Base-by-base conservation (phyloP, 2,888 invertebrate genomes). In the Linyphia triangularis region DNA sequence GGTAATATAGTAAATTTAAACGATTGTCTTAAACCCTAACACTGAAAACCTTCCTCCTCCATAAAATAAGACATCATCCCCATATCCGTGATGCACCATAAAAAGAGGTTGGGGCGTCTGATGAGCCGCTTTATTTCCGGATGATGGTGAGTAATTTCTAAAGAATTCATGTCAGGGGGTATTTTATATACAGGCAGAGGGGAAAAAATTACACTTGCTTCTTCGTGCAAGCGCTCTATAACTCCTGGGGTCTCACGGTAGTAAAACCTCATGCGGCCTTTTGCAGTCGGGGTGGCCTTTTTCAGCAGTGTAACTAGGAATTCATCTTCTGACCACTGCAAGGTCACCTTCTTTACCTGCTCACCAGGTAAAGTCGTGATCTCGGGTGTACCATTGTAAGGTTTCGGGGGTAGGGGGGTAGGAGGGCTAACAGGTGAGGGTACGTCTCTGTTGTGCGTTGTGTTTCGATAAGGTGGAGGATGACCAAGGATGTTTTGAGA, bases 311-410 rank as follows among this genome's bases (percentile, higher is more conserved):
- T 22, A 40, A 63, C 61, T 19, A 33, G 26, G 57, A 81, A 33
- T 79, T 43, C 61, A 59, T 78, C 67, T 28, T 65, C 51, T 73
- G 83, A 73, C 84, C 75, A 65, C 51, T 51, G 24, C 63, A 75
- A 84, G 84, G 84, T 84, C 84, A 84, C 83, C 81, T 81, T n/a
- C 51, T 51, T 78, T n/a, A 28, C 59, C 57, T 81, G 70, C 26
- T n/a, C 65, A n/a, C n/a, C n/a, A 83, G 83, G 65, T 73, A 51
- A 65, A 83, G 65, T 83, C 83, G 83, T 73, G 83, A 83, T 40
- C 10, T 43, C 65, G 73, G 63, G 37, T 65, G 43, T 24, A 65
- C 83, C 83, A 83, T 83, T 83, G 40, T 51, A 2, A 22, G 16
- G 43, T 51, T 59, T 63, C 10, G 63, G 83, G 72, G 69, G 43